phyloP scores from a whole-genome alignment of 2,888 invertebrate species.

The Macaria notata region DNA sequence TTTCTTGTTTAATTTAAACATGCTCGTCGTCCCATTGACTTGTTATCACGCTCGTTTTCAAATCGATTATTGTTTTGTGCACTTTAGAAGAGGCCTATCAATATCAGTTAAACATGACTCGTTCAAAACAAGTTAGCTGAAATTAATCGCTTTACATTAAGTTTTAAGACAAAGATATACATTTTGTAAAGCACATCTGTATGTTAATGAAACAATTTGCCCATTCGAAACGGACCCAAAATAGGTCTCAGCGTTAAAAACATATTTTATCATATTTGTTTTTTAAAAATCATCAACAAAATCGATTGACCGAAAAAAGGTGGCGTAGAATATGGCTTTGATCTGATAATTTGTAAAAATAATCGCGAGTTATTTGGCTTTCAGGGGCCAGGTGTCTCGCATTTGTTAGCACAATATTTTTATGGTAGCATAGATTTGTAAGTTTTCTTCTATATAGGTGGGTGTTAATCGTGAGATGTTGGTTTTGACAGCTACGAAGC shows the following conservation, averaged over 20 bases:
- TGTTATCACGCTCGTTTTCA: background rate
- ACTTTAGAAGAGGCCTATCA: constrained; percentile 3
- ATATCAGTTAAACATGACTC: background rate
- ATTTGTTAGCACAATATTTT: constrained; percentile 29
- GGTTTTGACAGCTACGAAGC: constrained; percentile 59
- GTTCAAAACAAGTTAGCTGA: background rate
- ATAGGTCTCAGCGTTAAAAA: too few relatives aligned
- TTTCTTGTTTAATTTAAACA: too few relatives aligned
- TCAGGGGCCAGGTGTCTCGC: constrained; percentile 31
- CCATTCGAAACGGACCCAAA: background rate
- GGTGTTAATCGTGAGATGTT: constrained; percentile 55
- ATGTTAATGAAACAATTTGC: constrained; percentile 1
- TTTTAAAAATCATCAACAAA: background rate
- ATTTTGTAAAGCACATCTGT: background rate
- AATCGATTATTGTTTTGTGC: constrained; percentile 4
- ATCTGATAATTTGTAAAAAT: too few relatives aligned
- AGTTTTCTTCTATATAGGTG: constrained; percentile 37
- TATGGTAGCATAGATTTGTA: constrained; percentile 28
- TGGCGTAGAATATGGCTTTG: background rate
- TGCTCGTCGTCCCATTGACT: too few relatives aligned
- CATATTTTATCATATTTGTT: too few relatives aligned
- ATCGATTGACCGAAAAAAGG: constrained; percentile 6
- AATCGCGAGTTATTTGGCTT: too few relatives aligned
- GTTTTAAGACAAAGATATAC: background rate
- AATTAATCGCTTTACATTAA: constrained; percentile 4